Percentiles rank a stretch among this genome's conserved stretches.
These are phyloP conservation scores for Smithornis capensis DNA, from an alignment of 2,113 vertebrate genomes.

Conservation along the genomic window DNA sequence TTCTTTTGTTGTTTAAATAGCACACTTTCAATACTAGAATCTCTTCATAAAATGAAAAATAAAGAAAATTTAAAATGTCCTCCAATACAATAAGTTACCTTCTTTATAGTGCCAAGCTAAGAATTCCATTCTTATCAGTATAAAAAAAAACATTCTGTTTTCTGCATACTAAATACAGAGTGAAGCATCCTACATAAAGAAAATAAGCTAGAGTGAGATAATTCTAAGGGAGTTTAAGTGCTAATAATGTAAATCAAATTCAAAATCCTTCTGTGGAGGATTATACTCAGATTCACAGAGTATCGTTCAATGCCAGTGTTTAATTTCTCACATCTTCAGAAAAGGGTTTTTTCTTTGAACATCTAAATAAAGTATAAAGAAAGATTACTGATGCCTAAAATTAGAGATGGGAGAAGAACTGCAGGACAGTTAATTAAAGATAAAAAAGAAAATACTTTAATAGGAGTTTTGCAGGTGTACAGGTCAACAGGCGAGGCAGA, in stretches of 20 bases:
- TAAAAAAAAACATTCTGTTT: background rate
- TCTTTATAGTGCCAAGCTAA: background rate
- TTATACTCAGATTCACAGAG: background rate
- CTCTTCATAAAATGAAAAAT: background rate
- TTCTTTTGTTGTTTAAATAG: background rate
- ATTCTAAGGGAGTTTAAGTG: background rate
- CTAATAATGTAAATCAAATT: background rate
- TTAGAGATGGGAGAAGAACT: too few relatives aligned
- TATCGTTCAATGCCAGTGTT: background rate
- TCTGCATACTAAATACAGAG: background rate
- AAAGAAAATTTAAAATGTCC: background rate
- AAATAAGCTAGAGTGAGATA: background rate
- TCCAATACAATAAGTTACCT: background rate
- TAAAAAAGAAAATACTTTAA: too few relatives aligned
- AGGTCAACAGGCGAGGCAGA: too few relatives aligned
- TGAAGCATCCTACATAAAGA: background rate
- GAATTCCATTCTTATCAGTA: background rate
- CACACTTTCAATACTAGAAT: background rate
- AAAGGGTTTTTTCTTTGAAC: fast-evolving
- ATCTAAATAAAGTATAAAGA: background rate
- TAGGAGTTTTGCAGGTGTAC: too few relatives aligned
- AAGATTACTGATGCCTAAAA: too few relatives aligned
- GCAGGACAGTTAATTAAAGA: too few relatives aligned
- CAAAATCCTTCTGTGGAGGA: background rate
- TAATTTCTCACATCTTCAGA: background rate